Percentiles rank a stretch among this genome's conserved stretches.
These are phyloP conservation scores for Limosa lapponica DNA, from an alignment of 2,797 vertebrate species.

Conservation along the genomic window DNA sequence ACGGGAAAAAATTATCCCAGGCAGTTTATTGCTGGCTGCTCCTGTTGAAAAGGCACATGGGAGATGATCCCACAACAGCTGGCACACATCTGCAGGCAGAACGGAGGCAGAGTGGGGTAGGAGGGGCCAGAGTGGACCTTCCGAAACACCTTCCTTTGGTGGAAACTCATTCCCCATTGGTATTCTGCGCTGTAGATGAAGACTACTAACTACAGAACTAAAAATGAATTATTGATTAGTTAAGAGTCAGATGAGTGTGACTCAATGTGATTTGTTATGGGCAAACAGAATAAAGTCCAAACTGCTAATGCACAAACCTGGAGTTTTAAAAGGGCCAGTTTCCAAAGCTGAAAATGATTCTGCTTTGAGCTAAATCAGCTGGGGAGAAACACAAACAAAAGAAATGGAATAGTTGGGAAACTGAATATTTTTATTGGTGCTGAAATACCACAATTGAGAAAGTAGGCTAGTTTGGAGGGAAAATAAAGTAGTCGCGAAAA, in stretches of 20 bases:
- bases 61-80: background rate
- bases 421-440: background rate
- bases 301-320: background rate
- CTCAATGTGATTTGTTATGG: conserved; percentile 31
- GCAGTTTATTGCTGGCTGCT: background rate
- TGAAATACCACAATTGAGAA: conserved; percentile 1
- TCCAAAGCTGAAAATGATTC: conserved; percentile 20
- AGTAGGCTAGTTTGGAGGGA: background rate
- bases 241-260: background rate
- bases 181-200: background rate
- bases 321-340: conserved; percentile 32
- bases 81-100: background rate
- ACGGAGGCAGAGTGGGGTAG: rapidly evolving
- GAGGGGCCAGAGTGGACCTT: background rate
- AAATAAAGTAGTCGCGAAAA: background rate
- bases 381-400: background rate
- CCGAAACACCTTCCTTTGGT: background rate
- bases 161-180: background rate
- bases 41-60: background rate
- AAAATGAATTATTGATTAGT: conserved; percentile 58
- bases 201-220: background rate
- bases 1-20: background rate
- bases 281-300: conserved; percentile 75
- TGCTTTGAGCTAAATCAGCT: conserved; percentile 1
- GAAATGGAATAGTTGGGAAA: background rate